Conservation (phyloP, 2,888 invertebrate species). For the Pseudoips prasinana region DNA sequence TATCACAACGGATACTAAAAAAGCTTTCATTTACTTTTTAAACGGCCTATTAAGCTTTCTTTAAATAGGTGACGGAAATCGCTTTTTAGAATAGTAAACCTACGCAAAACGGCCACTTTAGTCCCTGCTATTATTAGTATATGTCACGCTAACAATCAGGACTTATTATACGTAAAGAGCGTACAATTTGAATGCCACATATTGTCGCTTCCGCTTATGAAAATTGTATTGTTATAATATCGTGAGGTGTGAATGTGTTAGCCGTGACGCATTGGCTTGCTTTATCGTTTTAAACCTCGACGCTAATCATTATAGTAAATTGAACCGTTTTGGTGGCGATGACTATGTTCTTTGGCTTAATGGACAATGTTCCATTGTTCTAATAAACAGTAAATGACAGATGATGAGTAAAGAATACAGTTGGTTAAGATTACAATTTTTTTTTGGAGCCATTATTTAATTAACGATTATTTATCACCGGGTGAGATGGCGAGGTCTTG, state of each 20-base stretch:
- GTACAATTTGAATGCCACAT: background rate
- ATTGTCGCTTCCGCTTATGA: conserved; percentile 25
- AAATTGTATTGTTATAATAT: too few relatives aligned
- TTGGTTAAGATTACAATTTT: too few relatives aligned
- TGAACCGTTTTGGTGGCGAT: conserved; percentile 37
- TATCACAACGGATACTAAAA: conserved; percentile 16
- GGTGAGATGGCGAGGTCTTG: too few relatives aligned
- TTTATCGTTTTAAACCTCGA: conserved; percentile 46
- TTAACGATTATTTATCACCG: too few relatives aligned
- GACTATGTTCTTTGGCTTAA: conserved; percentile 34
- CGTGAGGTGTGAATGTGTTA: conserved; percentile 34
- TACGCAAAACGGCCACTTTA: conserved; percentile 19
- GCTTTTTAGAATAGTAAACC: conserved; percentile 22
- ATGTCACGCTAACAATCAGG: background rate
- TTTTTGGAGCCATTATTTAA: too few relatives aligned
- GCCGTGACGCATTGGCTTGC: conserved; percentile 54
- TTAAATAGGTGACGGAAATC: conserved; percentile 27
- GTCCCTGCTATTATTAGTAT: conserved; percentile 9
- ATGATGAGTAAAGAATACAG: conserved; percentile 3
- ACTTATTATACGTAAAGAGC: background rate
- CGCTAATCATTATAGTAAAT: conserved; percentile 46
- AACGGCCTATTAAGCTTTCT: conserved; percentile 22
- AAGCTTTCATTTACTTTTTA: conserved; percentile 20
- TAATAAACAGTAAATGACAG: conserved; percentile 10
- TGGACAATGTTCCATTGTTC: conserved; percentile 16